Conservation (phyloP, 2,888 invertebrate genomes). For the Lithophane ornitopus region DNA sequence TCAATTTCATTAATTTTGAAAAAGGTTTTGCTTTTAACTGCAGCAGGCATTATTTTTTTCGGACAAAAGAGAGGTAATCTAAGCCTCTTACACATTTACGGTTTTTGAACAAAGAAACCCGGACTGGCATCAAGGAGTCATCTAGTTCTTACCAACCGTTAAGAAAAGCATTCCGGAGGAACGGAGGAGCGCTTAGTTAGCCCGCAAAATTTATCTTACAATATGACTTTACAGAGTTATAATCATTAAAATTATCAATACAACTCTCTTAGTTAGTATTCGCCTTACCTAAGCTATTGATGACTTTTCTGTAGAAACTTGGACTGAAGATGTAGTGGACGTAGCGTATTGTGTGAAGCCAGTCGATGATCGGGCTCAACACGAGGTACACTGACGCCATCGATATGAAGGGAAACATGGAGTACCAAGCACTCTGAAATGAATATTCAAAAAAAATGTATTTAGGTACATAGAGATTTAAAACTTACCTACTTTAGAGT, state of each 20-base stretch:
- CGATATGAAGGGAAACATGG: constrained; percentile 74
- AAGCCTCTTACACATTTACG: background rate
- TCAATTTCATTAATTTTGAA: background rate
- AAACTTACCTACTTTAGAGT: background rate
- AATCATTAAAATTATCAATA: background rate
- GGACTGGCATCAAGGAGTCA: background rate
- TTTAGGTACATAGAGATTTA: background rate
- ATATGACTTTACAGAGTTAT: background rate
- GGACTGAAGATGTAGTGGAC: constrained; percentile 75
- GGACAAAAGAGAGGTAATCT: background rate
- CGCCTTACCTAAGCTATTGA: constrained; percentile 82
- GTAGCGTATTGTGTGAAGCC: constrained; percentile 75
- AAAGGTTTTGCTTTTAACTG: background rate
- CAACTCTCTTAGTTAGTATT: no score
- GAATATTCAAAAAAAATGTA: background rate
- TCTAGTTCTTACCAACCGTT: background rate
- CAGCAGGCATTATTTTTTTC: background rate
- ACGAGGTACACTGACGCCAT: constrained; percentile 73
- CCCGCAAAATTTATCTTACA: background rate
- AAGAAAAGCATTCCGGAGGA: background rate
- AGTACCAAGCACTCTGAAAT: constrained; percentile 77
- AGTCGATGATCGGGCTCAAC: constrained; percentile 74
- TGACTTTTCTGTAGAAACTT: constrained; percentile 79
- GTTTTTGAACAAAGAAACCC: background rate
- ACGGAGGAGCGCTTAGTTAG: no score